Base-by-base conservation (phyloP, 1,140 invertebrate genomes). In the Drosophila lacertosa region DNA sequence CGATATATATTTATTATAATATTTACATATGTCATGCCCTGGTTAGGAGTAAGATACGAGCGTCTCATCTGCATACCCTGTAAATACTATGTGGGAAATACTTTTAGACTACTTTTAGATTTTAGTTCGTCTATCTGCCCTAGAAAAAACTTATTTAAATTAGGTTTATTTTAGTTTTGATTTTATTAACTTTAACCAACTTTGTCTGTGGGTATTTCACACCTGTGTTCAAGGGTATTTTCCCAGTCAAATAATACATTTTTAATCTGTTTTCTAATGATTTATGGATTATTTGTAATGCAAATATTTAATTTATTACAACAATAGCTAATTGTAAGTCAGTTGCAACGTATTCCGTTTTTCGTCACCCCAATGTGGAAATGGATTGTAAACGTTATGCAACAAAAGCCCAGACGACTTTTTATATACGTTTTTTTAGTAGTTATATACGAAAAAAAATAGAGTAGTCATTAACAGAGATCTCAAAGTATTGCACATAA, bases 201-300 rank as follows among this genome's bases (percentile, higher is more conserved):
- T 2, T 7, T 7, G 26, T 29, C 26, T 6, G 2, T 7, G 26
- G 26, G 26, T 29, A 29, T 7, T 29, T 29, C 26, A 29, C 6
- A 0, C 5, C 24, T 0, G 26, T 29, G 26, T 29, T 45, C 4
- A 7, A 48, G 50, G 50, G 50, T 53, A 39, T 15, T 53, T 39
- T 9, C 18, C n/a, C 33, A 35, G 18, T 16, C 32, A 35, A 18
- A 10, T 18, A 1, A 20, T 15, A 13, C 32, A 18, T 33, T 39
- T 37, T 35, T 22, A 15, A 37, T n/a, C 24, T 53, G 7, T 33
- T 48, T 50, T 35, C 13, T 10, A 60, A 60, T 74, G 77, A 83
- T 84, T 84, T 84, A 83, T 76, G 45, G 54, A 42, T 1, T 29
- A 74, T 53, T 60, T 67, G n/a, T 16, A 76, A 67, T 75, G 45